Base-by-base conservation (phyloP, 2,888 invertebrate genomes). In the Panzeria rudis region DNA sequence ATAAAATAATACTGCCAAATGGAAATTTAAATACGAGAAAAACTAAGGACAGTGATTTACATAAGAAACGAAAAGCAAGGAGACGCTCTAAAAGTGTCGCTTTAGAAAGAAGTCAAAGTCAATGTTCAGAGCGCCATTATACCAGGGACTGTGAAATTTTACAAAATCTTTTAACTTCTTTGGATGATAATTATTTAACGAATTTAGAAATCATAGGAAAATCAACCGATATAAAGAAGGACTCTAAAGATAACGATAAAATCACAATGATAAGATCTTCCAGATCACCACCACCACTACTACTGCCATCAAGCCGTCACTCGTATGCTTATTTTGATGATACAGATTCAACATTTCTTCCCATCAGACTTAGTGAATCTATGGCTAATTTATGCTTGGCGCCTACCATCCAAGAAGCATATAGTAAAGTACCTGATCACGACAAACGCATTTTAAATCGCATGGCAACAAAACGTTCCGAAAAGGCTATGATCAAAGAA, bases 391-490 rank as follows among this genome's bases (percentile, higher is more conserved):
- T 92, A 25, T 92, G 92, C 41, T 84, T 92, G 47, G 90, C 89
- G 17, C 92, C 92, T 0, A 89, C 89, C 2, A 89, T 92, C 32
- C 89, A 88, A 0, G 89, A 90, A 11, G 92, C 92, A 2, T 92
- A 90, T 52, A 88, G 89, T 4, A 89, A 89, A 82, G 89, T 93
- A 56, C 90, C 93, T 0, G 88, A 88, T 29, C 92, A 92, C 80
- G 92, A 93, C 79, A 90, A 92, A 84, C 91, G 90, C 83, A 93
- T 93, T 76, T 88, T 93, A 1, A 92, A 92, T 86, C 89, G 93
- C n/a, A 92, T 92, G 92, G 92, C 92, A 0, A 90, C 88, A 15
- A 92, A 91, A 84, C 90, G 92, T 0, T 90, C 88, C 50, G 90
- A 92, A 59, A 89, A 91, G 83, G 89, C 89, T 0, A 76, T 89